Evolutionary conservation across 2,797 vertebrate species (phyloP), one percentile per base, ranked within the genome.

Genomic region (Bucorvus abyssinicus): DNA sequence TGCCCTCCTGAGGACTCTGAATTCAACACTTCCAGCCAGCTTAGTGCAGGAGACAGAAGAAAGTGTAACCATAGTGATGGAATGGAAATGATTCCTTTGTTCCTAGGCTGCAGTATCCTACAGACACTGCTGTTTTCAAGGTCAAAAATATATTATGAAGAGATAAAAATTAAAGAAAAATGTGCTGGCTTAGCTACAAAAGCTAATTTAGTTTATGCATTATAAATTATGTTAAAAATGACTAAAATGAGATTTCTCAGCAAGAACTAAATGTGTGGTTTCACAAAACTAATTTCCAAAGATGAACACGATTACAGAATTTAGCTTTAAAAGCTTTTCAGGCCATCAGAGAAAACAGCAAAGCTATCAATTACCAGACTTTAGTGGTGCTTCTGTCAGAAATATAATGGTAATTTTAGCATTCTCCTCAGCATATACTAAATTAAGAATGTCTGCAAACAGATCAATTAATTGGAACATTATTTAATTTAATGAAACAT

Each of bases 51-150:
- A 97, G 95, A 98, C 78, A 81, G 84, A 98, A 98, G 89, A 97
- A 98, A 98, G 95, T 98, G 98, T 98, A 98, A 98, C 98, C 98
- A 98, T 98, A 98, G 98, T 98, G 98, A 98, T 98, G 96, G 97
- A 98, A 98, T 98, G 95, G 96, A 98, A 98, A 98, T 98, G 84
- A 98, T 97, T 97, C 96, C 97, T 98, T 98, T 98, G 98, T 98
- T 98, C 97, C 80, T 96, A 97, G 90, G 96, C 97, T 98, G 97
- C 96, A 97, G 96, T 98, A 97, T 98, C 97, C 97, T 98, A 97
- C 97, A 98, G 97, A 98, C 97, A 97, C 93, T 98, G 98, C 94
- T 7, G 6, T 97, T 98, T 98, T 98, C 98, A 98, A 98, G 98
- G 98, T 98, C 98, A 98, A 97, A 98, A 97, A 98, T 97, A 97